Percentiles rank a stretch among this genome's conserved stretches.
Conservation (phyloP, 2,113 vertebrate genomes). For the Podarcis muralis region DNA sequence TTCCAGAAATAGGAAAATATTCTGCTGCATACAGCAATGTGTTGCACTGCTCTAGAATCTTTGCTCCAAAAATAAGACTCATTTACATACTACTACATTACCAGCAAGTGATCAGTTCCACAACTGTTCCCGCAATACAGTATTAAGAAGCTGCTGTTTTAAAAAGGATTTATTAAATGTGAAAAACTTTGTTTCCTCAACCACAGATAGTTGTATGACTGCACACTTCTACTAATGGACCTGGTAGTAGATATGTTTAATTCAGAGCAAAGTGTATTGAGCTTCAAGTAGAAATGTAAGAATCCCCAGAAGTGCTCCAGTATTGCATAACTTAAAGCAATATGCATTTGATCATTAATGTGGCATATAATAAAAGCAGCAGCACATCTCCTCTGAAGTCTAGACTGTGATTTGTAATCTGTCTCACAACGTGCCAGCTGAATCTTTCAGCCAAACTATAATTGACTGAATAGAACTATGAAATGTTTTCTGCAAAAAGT, state of each 20-base stretch:
- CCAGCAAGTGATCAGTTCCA: neutral
- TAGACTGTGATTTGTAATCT: constrained; percentile 28
- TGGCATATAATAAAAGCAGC: constrained; percentile 15
- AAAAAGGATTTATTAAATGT: neutral
- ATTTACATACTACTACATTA: neutral
- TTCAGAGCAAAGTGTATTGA: neutral
- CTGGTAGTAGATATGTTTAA: neutral
- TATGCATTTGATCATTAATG: constrained; percentile 15
- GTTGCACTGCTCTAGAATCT: neutral
- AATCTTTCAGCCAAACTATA: constrained; percentile 7
- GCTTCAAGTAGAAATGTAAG: neutral
- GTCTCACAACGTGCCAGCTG: neutral
- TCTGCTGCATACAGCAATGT: neutral
- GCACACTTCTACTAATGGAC: neutral
- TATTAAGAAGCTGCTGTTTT: neutral
- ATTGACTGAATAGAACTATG: neutral
- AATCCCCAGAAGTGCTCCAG: constrained; percentile 10
- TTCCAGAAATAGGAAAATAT: neutral
- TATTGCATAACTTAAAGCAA: constrained; percentile 8
- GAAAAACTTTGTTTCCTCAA: neutral
- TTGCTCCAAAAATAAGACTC: neutral
- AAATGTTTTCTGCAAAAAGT: neutral
- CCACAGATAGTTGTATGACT: neutral
- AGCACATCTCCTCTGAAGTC: constrained; percentile 23
- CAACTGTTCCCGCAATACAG: neutral